phyloP scores from a whole-genome alignment of 2,113 vertebrate species.

The Daubentonia madagascariensis region DNA sequence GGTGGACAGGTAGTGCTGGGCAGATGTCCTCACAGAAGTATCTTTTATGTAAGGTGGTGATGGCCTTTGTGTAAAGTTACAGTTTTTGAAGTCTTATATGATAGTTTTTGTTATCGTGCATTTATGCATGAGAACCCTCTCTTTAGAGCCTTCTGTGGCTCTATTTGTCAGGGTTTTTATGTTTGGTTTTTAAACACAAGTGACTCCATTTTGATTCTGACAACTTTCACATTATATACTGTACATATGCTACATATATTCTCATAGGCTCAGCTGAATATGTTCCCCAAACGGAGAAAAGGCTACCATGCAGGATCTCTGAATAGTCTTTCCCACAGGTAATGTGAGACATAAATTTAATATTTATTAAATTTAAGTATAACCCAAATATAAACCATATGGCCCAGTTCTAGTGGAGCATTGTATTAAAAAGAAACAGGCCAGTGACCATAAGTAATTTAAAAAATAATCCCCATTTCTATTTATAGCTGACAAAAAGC shows the following conservation, averaged over 20 bases:
- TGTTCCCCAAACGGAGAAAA: neutral
- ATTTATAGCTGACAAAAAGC: neutral
- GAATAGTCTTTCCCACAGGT: neutral
- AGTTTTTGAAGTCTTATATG: neutral
- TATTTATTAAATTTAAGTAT: conserved; percentile 35
- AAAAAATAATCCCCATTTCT: conserved; percentile 8
- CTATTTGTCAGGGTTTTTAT: neutral
- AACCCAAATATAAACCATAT: conserved; percentile 12
- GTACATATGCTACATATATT: neutral
- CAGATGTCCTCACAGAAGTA: neutral
- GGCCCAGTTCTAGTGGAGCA: neutral
- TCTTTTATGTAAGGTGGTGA: too few relatives aligned
- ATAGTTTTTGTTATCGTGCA: neutral
- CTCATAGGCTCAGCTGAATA: neutral
- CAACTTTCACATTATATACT: neutral
- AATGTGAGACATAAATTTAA: conserved; percentile 1
- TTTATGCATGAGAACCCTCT: neutral
- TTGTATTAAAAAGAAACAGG: neutral
- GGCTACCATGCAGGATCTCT: neutral
- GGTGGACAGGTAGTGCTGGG: neutral
- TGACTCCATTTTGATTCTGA: neutral
- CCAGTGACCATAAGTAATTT: neutral
- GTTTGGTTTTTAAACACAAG: neutral
- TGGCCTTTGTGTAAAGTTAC: neutral
- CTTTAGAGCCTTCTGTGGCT: neutral